Conservation (phyloP, 2,113 vertebrate species). For the Chascanopsetta lugubris region DNA sequence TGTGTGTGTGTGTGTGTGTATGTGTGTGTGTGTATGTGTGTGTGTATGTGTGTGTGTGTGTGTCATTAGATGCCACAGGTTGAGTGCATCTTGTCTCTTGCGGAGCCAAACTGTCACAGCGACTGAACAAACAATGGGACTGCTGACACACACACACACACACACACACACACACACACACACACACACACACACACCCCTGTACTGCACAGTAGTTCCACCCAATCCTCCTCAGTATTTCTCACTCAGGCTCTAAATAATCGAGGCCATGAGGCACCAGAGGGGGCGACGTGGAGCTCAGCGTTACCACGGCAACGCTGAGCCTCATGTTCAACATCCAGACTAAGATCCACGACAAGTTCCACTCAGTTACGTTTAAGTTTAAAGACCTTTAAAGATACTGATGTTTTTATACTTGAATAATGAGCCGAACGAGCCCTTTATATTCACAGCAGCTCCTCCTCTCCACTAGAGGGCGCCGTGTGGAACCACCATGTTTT, state of each 20-base stretch:
- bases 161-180: conserved; percentile 43
- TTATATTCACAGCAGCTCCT: neutral
- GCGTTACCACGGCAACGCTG: neutral
- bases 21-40: conserved; percentile 18
- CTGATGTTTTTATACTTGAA: no score
- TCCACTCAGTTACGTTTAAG: no score
- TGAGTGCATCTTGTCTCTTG: conserved; percentile 42
- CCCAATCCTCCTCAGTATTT: conserved; percentile 38
- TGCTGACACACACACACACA: conserved; percentile 55
- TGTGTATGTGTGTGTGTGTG: conserved; percentile 36
- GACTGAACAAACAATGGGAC: conserved; percentile 65
- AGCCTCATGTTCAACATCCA: neutral
- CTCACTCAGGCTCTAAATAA: conserved; percentile 44
- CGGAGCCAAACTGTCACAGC: conserved; percentile 61
- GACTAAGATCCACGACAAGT: no score
- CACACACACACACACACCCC: conserved; percentile 22
- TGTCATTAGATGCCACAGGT: conserved; percentile 50
- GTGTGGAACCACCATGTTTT: no score
- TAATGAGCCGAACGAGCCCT: neutral
- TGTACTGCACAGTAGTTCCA: neutral
- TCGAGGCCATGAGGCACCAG: neutral
- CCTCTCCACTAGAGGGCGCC: no score
- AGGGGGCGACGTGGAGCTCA: neutral
- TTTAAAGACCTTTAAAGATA: no score
- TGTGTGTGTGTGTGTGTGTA: conserved; percentile 11